A percentile compares a stretch with the other conserved stretches of the same genome.
phyloP scores from a whole-genome alignment of 2,113 vertebrate species.

The Prochilodus magdalenae region DNA sequence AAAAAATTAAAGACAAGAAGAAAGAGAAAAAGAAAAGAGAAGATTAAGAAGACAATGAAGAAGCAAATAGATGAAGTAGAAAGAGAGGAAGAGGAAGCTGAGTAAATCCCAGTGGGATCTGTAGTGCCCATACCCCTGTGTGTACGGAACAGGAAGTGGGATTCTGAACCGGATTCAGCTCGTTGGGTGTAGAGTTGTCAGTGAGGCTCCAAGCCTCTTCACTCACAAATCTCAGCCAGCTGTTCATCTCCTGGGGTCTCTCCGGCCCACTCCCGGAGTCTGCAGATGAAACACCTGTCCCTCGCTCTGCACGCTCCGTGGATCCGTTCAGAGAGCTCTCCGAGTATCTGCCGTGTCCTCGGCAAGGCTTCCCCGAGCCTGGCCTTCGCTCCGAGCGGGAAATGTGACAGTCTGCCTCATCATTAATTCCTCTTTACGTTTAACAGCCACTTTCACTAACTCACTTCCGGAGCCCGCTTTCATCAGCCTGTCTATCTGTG shows the following conservation, averaged over 20 bases:
- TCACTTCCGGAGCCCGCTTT: slow-evolving; percentile 14
- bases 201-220: too few species aligned
- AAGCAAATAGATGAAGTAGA: too few species aligned
- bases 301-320: slow-evolving; percentile 2
- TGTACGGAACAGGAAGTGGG: too few species aligned
- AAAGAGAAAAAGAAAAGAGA: too few species aligned
- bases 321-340: slow-evolving; percentile 5
- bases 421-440: slow-evolving; percentile 36
- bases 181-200: too few species aligned
- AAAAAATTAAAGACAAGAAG: too few species aligned
- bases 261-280: neutral
- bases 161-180: too few species aligned
- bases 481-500: neutral
- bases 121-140: too few species aligned
- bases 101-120: too few species aligned
- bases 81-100: too few species aligned
- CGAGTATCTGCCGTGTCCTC: neutral
- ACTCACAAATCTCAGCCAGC: too few species aligned
- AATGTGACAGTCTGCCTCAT: slow-evolving; percentile 23
- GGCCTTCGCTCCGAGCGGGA: slow-evolving; percentile 6
- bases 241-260: neutral
- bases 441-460: slow-evolving; percentile 44
- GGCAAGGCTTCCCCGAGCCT: neutral
- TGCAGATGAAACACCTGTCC: neutral
- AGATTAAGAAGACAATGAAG: too few species aligned